A percentile compares a stretch with the other conserved stretches of the same genome.
Evolutionary conservation across 92 coral and sea anemone species (phyloP).

Genomic region (Palythoa caribaeorum): DNA sequence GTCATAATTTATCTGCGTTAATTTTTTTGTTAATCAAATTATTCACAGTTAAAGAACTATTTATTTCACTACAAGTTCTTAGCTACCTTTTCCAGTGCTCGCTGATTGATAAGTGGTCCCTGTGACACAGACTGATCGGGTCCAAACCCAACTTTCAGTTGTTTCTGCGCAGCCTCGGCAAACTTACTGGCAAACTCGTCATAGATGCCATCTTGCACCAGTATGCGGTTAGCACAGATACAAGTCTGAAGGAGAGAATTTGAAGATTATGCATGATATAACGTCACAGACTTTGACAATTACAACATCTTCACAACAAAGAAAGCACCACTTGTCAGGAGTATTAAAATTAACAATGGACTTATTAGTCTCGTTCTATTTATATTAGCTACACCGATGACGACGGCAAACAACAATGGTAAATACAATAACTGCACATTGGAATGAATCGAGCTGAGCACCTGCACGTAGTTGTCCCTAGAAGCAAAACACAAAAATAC

Average conservation of each 20-base stretch:
- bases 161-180: constrained; percentile 81
- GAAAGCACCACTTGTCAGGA: too few relatives aligned
- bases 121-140: constrained; percentile 79
- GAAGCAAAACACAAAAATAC: too few relatives aligned
- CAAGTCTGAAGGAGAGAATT: constrained; percentile 74
- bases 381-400: too few relatives aligned
- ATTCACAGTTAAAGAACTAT: not conserved
- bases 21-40: not conserved
- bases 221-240: constrained; percentile 91
- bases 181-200: constrained; percentile 89
- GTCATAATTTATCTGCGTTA: too few relatives aligned
- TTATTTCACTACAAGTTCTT: not conserved
- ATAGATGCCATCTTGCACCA: constrained; percentile 95
- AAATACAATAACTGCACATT: too few relatives aligned
- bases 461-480: too few relatives aligned
- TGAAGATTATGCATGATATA: not conserved
- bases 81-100: constrained; percentile 85
- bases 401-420: too few relatives aligned
- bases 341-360: too few relatives aligned
- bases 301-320: too few relatives aligned
- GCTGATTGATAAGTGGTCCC: constrained; percentile 94
- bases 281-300: too few relatives aligned
- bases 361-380: too few relatives aligned
- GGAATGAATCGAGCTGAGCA: too few relatives aligned
- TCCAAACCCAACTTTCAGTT: constrained; percentile 89